phyloP scores from a whole-genome alignment of 2,113 vertebrate genomes.

The Psephotus haematonotus region DNA sequence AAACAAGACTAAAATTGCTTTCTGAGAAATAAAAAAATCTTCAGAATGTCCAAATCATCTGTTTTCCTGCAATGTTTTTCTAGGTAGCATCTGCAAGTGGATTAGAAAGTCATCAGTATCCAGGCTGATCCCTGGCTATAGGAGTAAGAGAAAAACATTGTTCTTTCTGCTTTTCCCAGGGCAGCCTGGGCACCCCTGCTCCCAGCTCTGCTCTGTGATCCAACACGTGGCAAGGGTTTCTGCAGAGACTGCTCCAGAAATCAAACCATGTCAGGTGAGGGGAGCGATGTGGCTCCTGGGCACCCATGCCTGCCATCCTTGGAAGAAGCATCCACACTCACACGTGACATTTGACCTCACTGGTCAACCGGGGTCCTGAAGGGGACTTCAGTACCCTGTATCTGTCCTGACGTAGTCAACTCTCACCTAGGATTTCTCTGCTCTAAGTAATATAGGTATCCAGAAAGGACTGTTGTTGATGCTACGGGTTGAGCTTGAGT shows the following conservation, averaged over 20 bases:
- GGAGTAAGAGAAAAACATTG: not conserved
- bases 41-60: not conserved
- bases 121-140: not conserved
- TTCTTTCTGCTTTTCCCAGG: not conserved
- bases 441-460: not conserved
- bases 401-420: not conserved
- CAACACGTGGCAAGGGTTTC: rapidly evolving
- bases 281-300: not conserved
- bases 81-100: not conserved
- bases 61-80: not conserved
- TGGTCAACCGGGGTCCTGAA: not conserved
- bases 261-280: not conserved
- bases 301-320: not conserved
- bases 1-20: not conserved
- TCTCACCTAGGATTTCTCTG: not conserved
- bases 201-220: not conserved
- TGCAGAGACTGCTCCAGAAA: not conserved
- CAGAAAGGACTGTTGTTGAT: not conserved
- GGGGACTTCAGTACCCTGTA: not conserved
- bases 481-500: not conserved
- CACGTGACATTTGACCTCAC: not conserved
- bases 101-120: not conserved
- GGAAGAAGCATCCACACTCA: not conserved
- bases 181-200: not conserved
- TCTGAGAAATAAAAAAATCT: not conserved